Base-by-base conservation (phyloP, 2,797 vertebrate genomes). In the Streptopelia turtur region DNA sequence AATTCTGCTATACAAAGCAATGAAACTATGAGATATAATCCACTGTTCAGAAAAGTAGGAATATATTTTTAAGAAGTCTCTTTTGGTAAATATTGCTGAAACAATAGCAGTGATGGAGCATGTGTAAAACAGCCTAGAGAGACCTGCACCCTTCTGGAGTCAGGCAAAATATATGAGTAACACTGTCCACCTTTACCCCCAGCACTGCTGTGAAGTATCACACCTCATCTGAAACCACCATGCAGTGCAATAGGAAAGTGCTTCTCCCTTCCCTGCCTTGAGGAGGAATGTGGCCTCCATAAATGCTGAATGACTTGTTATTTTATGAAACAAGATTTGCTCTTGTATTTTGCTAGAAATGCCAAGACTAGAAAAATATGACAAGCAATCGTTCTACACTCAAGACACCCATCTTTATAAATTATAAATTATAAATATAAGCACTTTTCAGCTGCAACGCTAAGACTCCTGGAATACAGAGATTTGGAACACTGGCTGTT, bases 291-390 rank as follows among this genome's bases (percentile, higher is more conserved):
- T 65, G 50, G 69, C 47, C 33, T 81, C 69, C 65, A 2, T 47
- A 45, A 93, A 65, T 0, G 1, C 61, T n/a, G 61, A 90, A n/a
- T 10, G 8, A 83, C 16, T 65, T 90, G 61, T 84, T 83, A 78
- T 95, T 94, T 86, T 86, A 53, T 14, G n/a, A 35, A 88, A 6
- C 33, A 76, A 81, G 30, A 23, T 65, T 86, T 95, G 50, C 53
- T 89, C 50, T 11, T 64, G 55, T 83, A 37, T 95, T 96, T 83
- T 93, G 8, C 61, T 89, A 71, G 89, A 71, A 95, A 83, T 78
- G 70, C 28, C 33, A 47, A 61, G 61, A 23, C 59, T 89, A 79
- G 64, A 63, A 93, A 72, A 94, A 70, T 52, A 77, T 63, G 87
- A 52, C 64, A 90, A 80, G 49, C 82, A 60, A 27, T 77, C 1